Evolutionary conservation across 2,113 vertebrate species (phyloP).

Genomic region (Labeo rohita): DNA sequence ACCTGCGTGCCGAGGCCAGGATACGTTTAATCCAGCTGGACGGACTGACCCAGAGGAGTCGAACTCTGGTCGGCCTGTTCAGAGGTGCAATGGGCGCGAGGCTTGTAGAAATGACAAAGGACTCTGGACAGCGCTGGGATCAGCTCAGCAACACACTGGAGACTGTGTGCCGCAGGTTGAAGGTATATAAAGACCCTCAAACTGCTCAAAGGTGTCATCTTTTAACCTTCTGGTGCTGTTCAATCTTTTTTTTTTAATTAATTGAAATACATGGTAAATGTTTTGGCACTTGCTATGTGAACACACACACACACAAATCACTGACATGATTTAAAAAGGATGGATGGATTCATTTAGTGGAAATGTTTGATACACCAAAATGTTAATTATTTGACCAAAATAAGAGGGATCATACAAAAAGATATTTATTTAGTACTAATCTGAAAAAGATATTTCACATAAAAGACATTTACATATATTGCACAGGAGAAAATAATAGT

Average conservation of each 20-base stretch:
- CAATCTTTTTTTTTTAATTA: background rate
- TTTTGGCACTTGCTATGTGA: background rate
- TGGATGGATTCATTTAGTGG: too few species aligned
- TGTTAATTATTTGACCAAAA: too few species aligned
- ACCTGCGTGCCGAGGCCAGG: conserved; percentile 66
- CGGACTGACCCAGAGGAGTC: conserved; percentile 69
- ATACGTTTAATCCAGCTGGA: conserved; percentile 72
- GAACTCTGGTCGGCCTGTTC: conserved; percentile 63
- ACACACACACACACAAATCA: background rate
- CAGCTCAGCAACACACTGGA: conserved; percentile 63
- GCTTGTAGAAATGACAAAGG: conserved; percentile 63
- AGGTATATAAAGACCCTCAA: conserved; percentile 59
- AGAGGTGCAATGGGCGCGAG: conserved; percentile 58
- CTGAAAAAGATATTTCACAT: too few species aligned
- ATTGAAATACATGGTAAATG: background rate
- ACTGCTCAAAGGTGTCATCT: background rate
- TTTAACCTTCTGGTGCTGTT: background rate
- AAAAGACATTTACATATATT: too few species aligned
- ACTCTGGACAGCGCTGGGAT: conserved; percentile 73
- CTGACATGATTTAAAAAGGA: background rate
- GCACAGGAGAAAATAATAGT: too few species aligned
- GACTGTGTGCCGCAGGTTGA: conserved; percentile 60
- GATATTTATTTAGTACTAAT: too few species aligned
- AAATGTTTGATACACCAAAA: too few species aligned
- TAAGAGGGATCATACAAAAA: too few species aligned